A percentile compares a stretch with the other conserved stretches of the same genome.
phyloP scores from a whole-genome alignment of 1,140 invertebrate species.

The Anastatus disparis region DNA sequence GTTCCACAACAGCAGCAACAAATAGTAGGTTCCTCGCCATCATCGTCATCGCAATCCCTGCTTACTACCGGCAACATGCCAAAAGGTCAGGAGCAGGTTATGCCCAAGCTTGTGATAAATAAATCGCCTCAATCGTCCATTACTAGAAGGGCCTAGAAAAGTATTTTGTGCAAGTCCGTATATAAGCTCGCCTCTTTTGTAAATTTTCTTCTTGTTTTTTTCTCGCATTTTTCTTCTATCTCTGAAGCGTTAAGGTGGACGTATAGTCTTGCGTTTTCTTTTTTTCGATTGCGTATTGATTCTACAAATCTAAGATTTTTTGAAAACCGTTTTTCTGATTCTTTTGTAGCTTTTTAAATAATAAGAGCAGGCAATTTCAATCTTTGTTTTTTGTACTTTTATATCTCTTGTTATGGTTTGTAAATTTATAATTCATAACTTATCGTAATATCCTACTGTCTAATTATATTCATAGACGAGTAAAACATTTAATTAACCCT shows the following conservation, averaged over 20 bases:
- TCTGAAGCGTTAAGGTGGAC: background rate
- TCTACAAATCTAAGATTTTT: background rate
- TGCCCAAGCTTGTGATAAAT: conserved; percentile 56
- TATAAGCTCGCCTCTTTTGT: background rate
- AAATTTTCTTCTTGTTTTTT: conserved; percentile 20
- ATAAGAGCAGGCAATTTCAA: too few relatives aligned
- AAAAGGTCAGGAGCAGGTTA: conserved; percentile 47
- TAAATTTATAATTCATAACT: too few relatives aligned
- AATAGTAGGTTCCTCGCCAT: too few relatives aligned
- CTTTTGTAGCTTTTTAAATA: conserved; percentile 35
- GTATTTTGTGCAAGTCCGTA: conserved; percentile 38
- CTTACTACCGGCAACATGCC: background rate
- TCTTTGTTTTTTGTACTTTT: too few relatives aligned
- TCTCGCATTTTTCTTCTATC: conserved; percentile 37
- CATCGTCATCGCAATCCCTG: background rate
- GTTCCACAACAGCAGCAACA: background rate
- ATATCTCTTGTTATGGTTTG: too few relatives aligned
- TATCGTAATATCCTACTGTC: too few relatives aligned
- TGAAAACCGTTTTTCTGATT: conserved; percentile 4
- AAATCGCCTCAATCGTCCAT: conserved; percentile 45
- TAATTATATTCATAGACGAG: too few relatives aligned
- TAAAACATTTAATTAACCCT: too few relatives aligned
- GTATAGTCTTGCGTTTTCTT: conserved; percentile 26
- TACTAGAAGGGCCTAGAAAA: conserved; percentile 49
- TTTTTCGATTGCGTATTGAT: conserved; percentile 26